phyloP scores from a whole-genome alignment of 2,113 vertebrate species.

The Astatotilapia flaviijosephi region DNA sequence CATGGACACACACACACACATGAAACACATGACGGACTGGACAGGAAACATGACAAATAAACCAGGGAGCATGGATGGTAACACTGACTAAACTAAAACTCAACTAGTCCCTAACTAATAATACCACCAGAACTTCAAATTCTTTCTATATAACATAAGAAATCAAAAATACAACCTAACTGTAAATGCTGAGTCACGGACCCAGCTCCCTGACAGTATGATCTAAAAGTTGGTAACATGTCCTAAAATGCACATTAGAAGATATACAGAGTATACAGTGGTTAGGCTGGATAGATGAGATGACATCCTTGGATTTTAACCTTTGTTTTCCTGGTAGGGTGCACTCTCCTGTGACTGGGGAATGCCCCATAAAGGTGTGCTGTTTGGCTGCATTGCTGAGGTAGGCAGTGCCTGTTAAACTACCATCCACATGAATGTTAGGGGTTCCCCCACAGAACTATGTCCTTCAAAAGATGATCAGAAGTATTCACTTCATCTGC shows the following conservation, averaged over 20 bases:
- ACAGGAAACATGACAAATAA: not conserved
- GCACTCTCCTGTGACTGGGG: rapidly evolving
- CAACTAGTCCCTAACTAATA: not conserved
- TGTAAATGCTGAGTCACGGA: not conserved
- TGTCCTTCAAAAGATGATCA: not conserved
- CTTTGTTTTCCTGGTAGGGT: not conserved
- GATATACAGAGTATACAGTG: not conserved
- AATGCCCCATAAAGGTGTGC: not conserved
- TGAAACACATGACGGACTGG: not conserved
- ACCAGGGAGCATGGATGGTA: not conserved
- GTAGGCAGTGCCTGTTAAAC: not conserved
- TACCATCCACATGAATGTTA: not conserved
- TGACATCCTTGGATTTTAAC: rapidly evolving
- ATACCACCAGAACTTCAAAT: not conserved
- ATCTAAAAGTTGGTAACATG: not conserved
- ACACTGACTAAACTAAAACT: not conserved
- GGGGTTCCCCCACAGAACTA: not conserved
- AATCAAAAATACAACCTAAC: not conserved
- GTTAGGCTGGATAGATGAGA: not conserved
- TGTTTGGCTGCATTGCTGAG: not conserved
- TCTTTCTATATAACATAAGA: not conserved
- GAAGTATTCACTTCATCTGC: not conserved
- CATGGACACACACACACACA: not conserved
- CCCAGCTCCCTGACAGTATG: not conserved
- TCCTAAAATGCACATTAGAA: not conserved